A percentile compares a stretch with the other conserved stretches of the same genome.
Conservation (phyloP, 1,140 invertebrate genomes). For the Achroia grisella region DNA sequence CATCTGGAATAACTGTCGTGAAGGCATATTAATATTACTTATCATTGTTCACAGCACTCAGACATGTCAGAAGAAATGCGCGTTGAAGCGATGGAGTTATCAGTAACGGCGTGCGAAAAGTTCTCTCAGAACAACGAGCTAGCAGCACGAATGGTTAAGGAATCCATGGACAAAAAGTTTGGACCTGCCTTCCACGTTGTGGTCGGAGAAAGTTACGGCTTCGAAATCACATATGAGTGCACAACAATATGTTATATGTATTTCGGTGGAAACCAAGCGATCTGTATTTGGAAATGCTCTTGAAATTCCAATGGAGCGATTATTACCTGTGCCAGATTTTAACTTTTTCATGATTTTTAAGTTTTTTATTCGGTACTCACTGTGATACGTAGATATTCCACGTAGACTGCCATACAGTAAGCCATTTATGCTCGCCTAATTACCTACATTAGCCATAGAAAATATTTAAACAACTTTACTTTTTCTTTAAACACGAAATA, state of each 20-base stretch:
- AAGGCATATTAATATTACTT: too few species aligned
- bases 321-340: too few species aligned
- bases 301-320: constrained; percentile 25
- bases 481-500: too few species aligned
- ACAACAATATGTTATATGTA: constrained; percentile 94
- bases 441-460: too few species aligned
- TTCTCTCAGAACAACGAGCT: constrained; percentile 83
- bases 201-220: constrained; percentile 95
- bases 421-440: not conserved
- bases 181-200: constrained; percentile 94
- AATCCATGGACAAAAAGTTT: constrained; percentile 95
- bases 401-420: not conserved
- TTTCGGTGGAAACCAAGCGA: constrained; percentile 91
- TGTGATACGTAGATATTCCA: not conserved
- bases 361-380: too few species aligned
- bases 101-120: constrained; percentile 94
- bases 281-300: constrained; percentile 93
- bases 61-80: constrained; percentile 96
- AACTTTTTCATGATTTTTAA: not conserved
- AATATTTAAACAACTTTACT: too few species aligned
- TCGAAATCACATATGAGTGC: constrained; percentile 92
- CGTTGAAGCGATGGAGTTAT: constrained; percentile 90
- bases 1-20: too few species aligned
- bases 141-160: constrained; percentile 92
- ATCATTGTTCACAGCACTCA: constrained; percentile 75